These are phyloP conservation scores for Coilia nasus DNA, from an alignment of 2,797 vertebrate species.

Conservation along the genomic window DNA sequence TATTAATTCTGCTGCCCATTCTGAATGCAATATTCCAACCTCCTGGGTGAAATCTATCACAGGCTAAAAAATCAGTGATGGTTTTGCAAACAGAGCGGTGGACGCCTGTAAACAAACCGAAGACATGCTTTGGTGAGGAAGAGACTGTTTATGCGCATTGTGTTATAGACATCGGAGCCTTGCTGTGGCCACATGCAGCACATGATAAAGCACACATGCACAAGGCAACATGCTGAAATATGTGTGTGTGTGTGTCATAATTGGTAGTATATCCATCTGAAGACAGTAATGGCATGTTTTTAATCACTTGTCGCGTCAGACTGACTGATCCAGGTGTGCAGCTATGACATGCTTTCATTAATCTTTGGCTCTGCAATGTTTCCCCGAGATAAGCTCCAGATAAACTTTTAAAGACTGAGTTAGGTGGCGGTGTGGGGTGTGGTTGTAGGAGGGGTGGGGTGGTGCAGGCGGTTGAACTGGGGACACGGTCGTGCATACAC, in stretches of 20 bases:
- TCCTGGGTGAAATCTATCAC: neutral
- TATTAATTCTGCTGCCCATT: neutral
- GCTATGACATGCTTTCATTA: neutral
- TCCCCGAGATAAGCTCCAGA: no score
- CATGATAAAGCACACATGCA: neutral
- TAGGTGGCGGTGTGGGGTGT: neutral
- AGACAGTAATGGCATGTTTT: neutral
- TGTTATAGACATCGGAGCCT: neutral
- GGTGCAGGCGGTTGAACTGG: conserved; percentile 61
- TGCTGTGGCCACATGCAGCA: no score
- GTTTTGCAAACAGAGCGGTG: neutral
- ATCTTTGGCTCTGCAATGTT: neutral
- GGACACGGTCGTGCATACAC: conserved; percentile 48
- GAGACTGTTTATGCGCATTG: neutral
- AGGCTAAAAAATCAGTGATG: neutral
- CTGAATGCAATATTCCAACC: neutral
- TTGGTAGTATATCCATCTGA: no score
- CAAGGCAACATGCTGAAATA: neutral
- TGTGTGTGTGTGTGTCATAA: conserved; percentile 2
- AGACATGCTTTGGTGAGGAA: neutral
- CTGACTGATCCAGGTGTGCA: neutral
- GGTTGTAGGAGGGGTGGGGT: conserved; percentile 53
- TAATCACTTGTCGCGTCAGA: neutral
- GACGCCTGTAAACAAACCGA: neutral
- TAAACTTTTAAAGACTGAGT: neutral